Conservation (phyloP, 2,888 invertebrate genomes). For the Perizoma affinitatum region DNA sequence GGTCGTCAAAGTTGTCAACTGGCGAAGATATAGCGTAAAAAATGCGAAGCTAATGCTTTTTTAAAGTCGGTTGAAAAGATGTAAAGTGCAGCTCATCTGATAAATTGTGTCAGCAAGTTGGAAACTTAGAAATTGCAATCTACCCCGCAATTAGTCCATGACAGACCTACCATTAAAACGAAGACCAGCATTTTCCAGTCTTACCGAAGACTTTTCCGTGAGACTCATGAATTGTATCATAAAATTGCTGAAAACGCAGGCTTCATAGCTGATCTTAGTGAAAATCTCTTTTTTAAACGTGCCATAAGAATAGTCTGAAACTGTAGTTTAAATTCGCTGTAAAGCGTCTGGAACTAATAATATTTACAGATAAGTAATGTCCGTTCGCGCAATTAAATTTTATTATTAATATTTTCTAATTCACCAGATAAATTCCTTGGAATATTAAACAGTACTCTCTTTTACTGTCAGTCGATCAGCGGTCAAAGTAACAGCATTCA, state of each 20-base stretch:
- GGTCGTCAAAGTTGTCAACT: too few relatives aligned
- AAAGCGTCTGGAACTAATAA: too few relatives aligned
- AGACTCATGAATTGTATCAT: too few relatives aligned
- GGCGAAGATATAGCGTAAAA: too few relatives aligned
- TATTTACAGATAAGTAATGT: not conserved
- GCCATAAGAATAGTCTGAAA: too few relatives aligned
- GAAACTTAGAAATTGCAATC: not conserved
- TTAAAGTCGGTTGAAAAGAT: too few relatives aligned
- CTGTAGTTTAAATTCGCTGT: too few relatives aligned
- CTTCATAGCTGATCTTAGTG: too few relatives aligned
- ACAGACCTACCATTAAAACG: not conserved
- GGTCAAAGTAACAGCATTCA: constrained; percentile 10
- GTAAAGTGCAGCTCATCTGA: not conserved
- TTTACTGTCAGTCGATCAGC: constrained; percentile 10
- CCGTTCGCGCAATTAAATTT: constrained; percentile 1
- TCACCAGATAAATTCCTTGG: constrained; percentile 13
- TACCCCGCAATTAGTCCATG: not conserved
- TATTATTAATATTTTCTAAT: constrained; percentile 4
- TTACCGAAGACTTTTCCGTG: too few relatives aligned
- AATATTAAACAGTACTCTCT: constrained; percentile 11
- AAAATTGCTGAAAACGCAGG: too few relatives aligned
- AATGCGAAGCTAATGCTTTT: not conserved
- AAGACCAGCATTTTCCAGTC: not conserved
- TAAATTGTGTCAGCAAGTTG: not conserved
- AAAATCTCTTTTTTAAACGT: too few relatives aligned